Evolutionary conservation across 2,113 vertebrate genomes (phyloP), one percentile per base, ranked within the genome.

Genomic region (Rhadina sibilatrix): DNA sequence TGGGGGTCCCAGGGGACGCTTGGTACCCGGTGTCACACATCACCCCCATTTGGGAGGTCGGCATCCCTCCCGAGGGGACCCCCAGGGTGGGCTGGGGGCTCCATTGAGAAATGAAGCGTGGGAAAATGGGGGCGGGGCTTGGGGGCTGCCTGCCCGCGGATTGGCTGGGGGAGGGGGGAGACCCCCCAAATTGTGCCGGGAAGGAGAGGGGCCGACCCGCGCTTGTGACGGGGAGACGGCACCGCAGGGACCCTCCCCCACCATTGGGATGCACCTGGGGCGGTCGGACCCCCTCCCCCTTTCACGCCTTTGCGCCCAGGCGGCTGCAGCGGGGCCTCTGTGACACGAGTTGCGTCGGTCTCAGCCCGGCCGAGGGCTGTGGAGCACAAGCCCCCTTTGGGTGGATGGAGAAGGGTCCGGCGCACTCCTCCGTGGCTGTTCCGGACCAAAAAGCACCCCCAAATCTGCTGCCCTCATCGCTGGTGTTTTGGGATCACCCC

Each of bases 111-210:
- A 64, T 3, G 23, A 40, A 83, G 84, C 38, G 88, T 89, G 91
- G 85, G 89, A 11, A 75, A 79, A 56, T 27, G 53, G 89, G 77
- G 96, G 96, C 35, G 93, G 63, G 69, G 77, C 52, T 80, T 76
- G 74, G 78, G 54, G 70, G 47, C 57, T 57, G 37, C 87, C 69
- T 59, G 78, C 23, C 83, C 3, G 53, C 28, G 37, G 90, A 85
- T 92, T 92, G 96, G 95, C 61, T 69, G 61, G 47, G 61, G 87
- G 72, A 19, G 11, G 50, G 59, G 15, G 52, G 49, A 49, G 59
- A 81, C 93, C 83, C 83, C 87, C 77, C 30, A 59, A 38, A 93
- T 37, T 33, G 28, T 35, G 72, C 82, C 7, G 9, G 33, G 27
- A 59, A 28, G 40, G 82, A 84, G 44, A 64, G 77, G 78, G 79